Base-by-base conservation (phyloP, 2,888 invertebrate genomes). In the Caenorhabditis sp. region DNA sequence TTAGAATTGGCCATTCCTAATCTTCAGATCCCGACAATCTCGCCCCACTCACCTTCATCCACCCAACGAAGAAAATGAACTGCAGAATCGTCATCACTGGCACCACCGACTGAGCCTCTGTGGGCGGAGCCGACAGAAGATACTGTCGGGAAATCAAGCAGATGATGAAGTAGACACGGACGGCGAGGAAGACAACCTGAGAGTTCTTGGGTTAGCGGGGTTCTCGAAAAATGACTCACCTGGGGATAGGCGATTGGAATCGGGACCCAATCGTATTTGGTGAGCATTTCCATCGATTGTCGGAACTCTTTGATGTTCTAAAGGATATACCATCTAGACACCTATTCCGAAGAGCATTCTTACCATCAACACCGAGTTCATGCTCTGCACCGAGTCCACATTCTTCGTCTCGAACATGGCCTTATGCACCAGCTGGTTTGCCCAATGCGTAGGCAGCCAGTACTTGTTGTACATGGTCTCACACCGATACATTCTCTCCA, bases 391-490 rank as follows among this genome's bases (percentile, higher is more conserved):
- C 19, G 68, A 76, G 38, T 76, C 76, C 12, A 76, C 76, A 51
- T 68, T 76, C n/a, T 76, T 76, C 51, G 61, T 76, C 49, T 76
- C 61, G n/a, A 69, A 69, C 68, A 69, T 69, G 8, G 59, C 76
- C 16, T 69, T 59, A 35, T 76, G 68, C 10, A 76, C 76, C 59
- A 76, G 28, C 19, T 68, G 69, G 22, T 69, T 77, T 16, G 87
- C 87, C 90, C 91, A 90, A 68, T 90, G 87, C 31, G 89, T 82
- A 2, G 91, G 91, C 16, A 90, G 80, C 91, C 91, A 90, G 61
- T 90, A 89, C 84, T 90, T 91, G 61, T 85, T 87, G 81, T 87
- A 85, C 19, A 76, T 82, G 19, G 84, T 83, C 19, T 86, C 76
- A 26, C 87, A 80, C 12, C 51, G 41, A 22, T 82, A 75, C 76